These are phyloP conservation scores for Dromas ardeola DNA, from an alignment of 2,113 vertebrate genomes.

Conservation along the genomic window DNA sequence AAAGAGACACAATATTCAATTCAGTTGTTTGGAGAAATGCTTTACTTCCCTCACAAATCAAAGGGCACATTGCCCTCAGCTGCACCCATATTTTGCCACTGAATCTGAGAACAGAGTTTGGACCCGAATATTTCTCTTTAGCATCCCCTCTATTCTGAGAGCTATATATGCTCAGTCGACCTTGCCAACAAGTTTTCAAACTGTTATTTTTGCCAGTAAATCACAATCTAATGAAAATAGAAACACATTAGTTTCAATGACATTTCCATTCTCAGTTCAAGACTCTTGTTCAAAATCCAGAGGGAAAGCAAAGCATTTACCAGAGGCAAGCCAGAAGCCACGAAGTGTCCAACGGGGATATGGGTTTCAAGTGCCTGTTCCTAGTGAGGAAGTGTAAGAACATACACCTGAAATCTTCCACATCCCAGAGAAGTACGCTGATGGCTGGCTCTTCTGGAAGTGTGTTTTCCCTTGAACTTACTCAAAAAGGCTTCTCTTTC, in stretches of 20 bases:
- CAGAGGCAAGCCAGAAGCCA: not conserved
- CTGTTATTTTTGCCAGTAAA: not conserved
- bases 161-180: not conserved
- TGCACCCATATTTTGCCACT: not conserved
- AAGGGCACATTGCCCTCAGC: not conserved
- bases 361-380: not conserved
- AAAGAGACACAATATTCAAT: conserved; percentile 1
- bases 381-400: not conserved
- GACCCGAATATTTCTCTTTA: not conserved
- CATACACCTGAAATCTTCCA: not conserved
- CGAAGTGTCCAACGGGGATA: not conserved
- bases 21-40: not conserved
- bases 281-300: not conserved
- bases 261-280: not conserved
- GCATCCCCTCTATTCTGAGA: not conserved
- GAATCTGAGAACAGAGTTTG: not conserved
- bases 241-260: not conserved
- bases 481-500: not conserved
- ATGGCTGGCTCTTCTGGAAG: not conserved
- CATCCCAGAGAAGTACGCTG: not conserved
- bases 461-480: not conserved
- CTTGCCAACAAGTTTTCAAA: not conserved
- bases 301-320: not conserved
- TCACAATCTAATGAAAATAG: not conserved
- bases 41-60: not conserved